Base-by-base conservation (phyloP, 2,888 invertebrate genomes). In the Melipona bicolor region DNA sequence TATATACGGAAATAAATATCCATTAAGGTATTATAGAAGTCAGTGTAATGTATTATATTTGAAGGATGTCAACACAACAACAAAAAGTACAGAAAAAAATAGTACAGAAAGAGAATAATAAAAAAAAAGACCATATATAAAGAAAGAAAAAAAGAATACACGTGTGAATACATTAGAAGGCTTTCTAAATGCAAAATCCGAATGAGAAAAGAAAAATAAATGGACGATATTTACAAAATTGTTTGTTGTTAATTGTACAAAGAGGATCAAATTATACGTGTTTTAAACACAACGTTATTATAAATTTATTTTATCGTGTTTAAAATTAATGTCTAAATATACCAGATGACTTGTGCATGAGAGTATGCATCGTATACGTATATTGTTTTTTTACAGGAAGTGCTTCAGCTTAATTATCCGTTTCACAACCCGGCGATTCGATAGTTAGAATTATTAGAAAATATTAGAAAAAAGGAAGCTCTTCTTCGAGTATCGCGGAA, bases 381-480 rank as follows among this genome's bases (percentile, higher is more conserved):
- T 43, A 43, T 43, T n/a, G 15, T 15, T 59, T 15, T 15, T 59
- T 15, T 24, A 5, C 15, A 59, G 24, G 24, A 13, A 36, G 11
- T 9, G 24, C 21, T 36, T 24, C 6, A 15, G 6, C n/a, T 65
- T 24, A n/a, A 74, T 73, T 52, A 19, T 19, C 17, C 0, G 27
- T 59, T 61, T 24, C 59, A 21, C 21, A 72, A 43, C 21, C 36
- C 21, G 3, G 68, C 43, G 64, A 71, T 17, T 64, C 32, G 70
- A 27, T 21, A 24, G 59, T 73, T 73, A 43, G 43, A 43, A 43
- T 11, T 32, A 32, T 4, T n/a, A 32, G 49, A 73, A 84, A 52
- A 70, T 9, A 43, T 69, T n/a, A 27, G 50, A 68, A 82, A 56
- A 61, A 69, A 59, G 49, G 64, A 32, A 62, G 27, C 32, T 54